Base-by-base conservation (phyloP, 2,113 vertebrate genomes). In the Charadrius vociferus region DNA sequence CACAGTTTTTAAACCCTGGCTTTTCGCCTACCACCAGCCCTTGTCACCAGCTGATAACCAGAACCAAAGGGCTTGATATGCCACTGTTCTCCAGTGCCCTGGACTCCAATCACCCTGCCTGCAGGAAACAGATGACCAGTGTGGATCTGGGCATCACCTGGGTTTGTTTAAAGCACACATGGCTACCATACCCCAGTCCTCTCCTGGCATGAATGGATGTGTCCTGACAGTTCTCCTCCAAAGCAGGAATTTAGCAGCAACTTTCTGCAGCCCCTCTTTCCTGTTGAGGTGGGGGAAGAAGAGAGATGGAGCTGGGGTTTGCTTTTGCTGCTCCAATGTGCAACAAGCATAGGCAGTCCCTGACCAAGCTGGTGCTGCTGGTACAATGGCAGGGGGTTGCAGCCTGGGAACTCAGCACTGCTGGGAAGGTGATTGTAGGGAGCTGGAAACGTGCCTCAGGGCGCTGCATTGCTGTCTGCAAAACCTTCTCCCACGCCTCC, bases 271-370 rank as follows among this genome's bases (percentile, higher is more conserved):
- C 8, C 21, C 23, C 8, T 59, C 22, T 73, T 37, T 14, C n/a
- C 29, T 2, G 0, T 22, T 36, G 9, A 15, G 78, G 23, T 1
- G 2, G 84, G 29, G n/a, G 6, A 3, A 58, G 47, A 52, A 41
- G 14, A 66, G 81, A 11, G 4, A 12, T 2, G 21, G 59, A 68
- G 81, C 37, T 2, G 52, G 1, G 5, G 14, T 6, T 68, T 14
- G 19, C 22, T 2, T 36, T 37, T 79, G 45, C 61, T 24, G 63
- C 3, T 1, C 43, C 26, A 3, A 5, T 0, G 0, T 10, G 32
- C 52, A 34, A 9, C 4, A 6, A 23, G 39, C 2, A 3, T 3
- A 1, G 0, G 0, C 2, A 5, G 53, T 37, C 27, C 59, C 19
- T 45, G 39, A 29, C 45, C 39, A 39, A 11, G 14, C 21, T 24